Evolutionary conservation across 2,797 vertebrate species (phyloP).

Genomic region (Aplochiton taeniatus): DNA sequence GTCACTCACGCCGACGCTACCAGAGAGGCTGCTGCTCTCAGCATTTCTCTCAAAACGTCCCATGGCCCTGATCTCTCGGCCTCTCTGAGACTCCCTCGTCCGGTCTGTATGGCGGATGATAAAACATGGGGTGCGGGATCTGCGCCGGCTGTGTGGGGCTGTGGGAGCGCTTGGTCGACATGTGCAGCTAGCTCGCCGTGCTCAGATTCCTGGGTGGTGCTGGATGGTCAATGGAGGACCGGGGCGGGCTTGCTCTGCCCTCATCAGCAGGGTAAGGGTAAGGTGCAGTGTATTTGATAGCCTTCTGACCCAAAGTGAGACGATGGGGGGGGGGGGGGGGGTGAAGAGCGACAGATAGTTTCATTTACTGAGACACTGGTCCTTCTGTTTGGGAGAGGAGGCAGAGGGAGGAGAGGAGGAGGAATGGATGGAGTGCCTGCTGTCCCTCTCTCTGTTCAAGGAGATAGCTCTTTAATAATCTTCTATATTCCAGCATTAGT

Average conservation of each 20-base stretch:
- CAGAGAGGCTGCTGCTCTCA: too few relatives aligned
- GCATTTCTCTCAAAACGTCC: too few relatives aligned
- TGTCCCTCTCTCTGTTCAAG: not conserved
- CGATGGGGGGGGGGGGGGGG: not conserved
- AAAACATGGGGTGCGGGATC: too few relatives aligned
- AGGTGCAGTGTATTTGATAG: not conserved
- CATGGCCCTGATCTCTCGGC: too few relatives aligned
- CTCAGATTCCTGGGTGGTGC: not conserved
- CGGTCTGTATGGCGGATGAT: too few relatives aligned
- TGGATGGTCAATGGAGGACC: not conserved
- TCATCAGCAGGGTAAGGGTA: not conserved
- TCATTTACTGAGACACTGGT: not conserved
- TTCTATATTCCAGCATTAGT: too few relatives aligned
- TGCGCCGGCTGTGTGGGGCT: too few relatives aligned
- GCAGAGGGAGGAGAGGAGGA: not conserved
- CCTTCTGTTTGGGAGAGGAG: not conserved
- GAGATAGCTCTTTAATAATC: too few relatives aligned
- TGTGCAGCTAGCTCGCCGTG: not conserved
- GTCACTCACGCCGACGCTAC: too few relatives aligned
- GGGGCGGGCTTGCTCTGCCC: not conserved
- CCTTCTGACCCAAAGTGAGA: not conserved
- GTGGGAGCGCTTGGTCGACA: too few relatives aligned
- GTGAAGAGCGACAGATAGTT: not conserved
- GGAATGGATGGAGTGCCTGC: not conserved
- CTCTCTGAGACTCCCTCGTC: too few relatives aligned